Percentiles rank a stretch among this genome's conserved stretches.
phyloP scores from a whole-genome alignment of 2,797 vertebrate species.

The Vespertilio murinus region DNA sequence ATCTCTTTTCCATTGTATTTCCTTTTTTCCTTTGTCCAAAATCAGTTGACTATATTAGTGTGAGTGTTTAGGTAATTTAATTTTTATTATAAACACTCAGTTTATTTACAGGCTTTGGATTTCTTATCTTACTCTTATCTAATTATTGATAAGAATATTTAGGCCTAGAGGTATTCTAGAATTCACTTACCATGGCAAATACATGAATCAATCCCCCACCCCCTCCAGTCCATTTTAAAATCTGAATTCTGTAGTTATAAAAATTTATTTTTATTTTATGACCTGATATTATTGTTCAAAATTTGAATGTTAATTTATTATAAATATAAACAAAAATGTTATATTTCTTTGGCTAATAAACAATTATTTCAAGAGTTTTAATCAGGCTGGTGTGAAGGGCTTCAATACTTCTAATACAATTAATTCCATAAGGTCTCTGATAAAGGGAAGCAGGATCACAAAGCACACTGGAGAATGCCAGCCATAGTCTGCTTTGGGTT shows the following conservation, averaged over 20 bases:
- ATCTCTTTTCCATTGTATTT: background rate
- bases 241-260: background rate
- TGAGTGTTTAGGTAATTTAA: background rate
- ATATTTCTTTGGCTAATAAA: background rate
- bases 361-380: background rate
- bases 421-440: background rate
- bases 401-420: background rate
- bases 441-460: background rate
- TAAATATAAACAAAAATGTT: background rate
- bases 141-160: background rate
- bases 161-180: background rate
- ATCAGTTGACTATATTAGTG: background rate
- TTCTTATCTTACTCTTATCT: background rate
- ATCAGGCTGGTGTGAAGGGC: background rate
- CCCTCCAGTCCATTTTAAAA: background rate
- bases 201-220: background rate
- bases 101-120: background rate
- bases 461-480: background rate
- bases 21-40: background rate
- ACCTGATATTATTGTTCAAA: background rate
- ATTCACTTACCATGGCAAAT: background rate
- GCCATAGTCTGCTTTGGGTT: background rate
- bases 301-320: background rate
- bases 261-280: background rate
- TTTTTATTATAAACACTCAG: background rate